Conservation (phyloP, 2,888 invertebrate genomes). For the Drosophila nr. perissopoda region DNA sequence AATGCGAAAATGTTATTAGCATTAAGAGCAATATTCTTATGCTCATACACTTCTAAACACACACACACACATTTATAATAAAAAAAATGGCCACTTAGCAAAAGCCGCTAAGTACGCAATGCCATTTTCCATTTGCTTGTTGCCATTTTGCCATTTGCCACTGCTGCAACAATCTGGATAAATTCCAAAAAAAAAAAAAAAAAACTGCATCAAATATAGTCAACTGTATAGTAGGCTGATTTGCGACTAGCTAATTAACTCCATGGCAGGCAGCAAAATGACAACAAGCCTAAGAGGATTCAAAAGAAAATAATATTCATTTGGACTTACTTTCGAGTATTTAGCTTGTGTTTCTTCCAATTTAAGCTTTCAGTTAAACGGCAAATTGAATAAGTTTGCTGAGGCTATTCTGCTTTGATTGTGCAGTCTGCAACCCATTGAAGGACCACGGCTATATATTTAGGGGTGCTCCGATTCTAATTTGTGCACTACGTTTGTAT, state of each 20-base stretch:
- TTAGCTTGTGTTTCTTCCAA: background rate
- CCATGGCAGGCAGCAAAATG: background rate
- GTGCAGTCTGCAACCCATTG: background rate
- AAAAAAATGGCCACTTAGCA: constrained; percentile 21
- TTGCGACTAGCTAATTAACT: background rate
- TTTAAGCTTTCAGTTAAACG: background rate
- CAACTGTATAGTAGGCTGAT: background rate
- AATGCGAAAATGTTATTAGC: constrained; percentile 68
- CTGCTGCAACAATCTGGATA: constrained; percentile 41
- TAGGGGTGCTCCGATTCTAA: background rate
- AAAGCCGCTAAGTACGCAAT: constrained; percentile 59
- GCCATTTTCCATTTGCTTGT: constrained; percentile 48
- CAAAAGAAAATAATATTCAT: background rate
- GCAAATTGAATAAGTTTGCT: background rate
- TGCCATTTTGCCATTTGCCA: constrained; percentile 42
- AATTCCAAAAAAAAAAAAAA: constrained; percentile 9
- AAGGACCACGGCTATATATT: background rate
- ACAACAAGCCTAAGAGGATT: background rate
- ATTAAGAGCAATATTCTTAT: constrained; percentile 42
- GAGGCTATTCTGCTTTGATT: background rate
- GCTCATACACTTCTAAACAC: constrained; percentile 12
- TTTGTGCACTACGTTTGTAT: background rate
- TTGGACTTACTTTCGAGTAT: background rate
- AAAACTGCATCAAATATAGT: background rate
- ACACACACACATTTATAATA: constrained; percentile 1